Evolutionary conservation across 2,888 invertebrate species (phyloP).

Genomic region (Dastarcus helophoroides): DNA sequence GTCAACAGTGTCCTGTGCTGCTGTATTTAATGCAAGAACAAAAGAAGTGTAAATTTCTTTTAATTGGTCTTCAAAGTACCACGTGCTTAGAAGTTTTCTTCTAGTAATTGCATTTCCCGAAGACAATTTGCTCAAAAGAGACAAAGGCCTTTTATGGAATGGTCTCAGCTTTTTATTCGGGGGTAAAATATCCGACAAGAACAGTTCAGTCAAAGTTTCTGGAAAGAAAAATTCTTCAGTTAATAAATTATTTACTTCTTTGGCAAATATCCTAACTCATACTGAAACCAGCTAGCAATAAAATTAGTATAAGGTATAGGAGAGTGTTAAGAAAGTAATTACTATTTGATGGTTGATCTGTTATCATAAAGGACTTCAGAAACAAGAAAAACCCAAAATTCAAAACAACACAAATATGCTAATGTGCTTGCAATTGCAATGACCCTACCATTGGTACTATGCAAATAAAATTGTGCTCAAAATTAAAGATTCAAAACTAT

Average conservation of each 20-base stretch:
- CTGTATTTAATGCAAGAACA: conserved; percentile 56
- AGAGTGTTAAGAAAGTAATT: no score
- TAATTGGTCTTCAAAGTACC: conserved; percentile 85
- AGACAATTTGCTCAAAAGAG: conserved; percentile 44
- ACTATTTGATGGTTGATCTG: not conserved
- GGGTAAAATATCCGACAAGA: conserved; percentile 57
- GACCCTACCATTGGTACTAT: no score
- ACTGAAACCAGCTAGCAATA: no score
- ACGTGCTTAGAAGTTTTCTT: conserved; percentile 56
- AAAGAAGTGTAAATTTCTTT: conserved; percentile 58
- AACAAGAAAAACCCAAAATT: no score
- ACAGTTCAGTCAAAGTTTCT: conserved; percentile 71
- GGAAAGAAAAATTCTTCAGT: conserved; percentile 24
- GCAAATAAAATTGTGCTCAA: no score
- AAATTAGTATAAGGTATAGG: no score
- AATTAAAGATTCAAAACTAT: no score
- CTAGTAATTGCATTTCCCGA: conserved; percentile 54
- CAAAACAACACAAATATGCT: no score
- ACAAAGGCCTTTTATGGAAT: conserved; percentile 54
- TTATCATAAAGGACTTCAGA: no score
- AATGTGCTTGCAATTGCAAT: no score
- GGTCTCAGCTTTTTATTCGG: conserved; percentile 52
- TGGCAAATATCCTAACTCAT: no score
- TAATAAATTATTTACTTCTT: no score
- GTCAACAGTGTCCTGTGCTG: conserved; percentile 69